Evolutionary conservation across 2,888 invertebrate species (phyloP), one percentile per base, ranked within the genome.

Genomic region (Dolichomitus sp.): DNA sequence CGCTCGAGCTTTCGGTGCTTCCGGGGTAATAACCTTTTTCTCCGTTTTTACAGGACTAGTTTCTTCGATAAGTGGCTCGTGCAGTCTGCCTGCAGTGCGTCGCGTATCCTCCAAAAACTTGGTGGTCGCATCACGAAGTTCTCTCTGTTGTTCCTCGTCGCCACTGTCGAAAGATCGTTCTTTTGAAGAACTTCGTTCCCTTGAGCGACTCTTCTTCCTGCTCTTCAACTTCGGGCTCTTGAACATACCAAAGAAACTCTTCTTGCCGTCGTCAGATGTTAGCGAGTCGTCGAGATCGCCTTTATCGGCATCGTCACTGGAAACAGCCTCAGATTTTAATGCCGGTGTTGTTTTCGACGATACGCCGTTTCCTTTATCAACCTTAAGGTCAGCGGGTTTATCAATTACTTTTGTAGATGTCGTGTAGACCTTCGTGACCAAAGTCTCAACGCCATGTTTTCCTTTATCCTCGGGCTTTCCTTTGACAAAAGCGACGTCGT

Each of bases 221-320:
- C 88, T 89, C 63, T 88, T 87, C 12, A 89, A 78, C 77, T 90
- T 93, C 0, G 92, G 90, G 50, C 90, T 91, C 79, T 87, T 91
- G 59, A 93, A 93, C 52, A 90, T 90, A 12, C 89, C 89, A 14
- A 93, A 92, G 40, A 93, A 91, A 14, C 90, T 88, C 54, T 89
- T 90, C 54, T 90, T 91, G 14, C 85, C 79, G 66, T 89, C 89
- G 59, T 84, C 84, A 6, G 84, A 74, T 7, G 79, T 61, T 50
- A 87, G 86, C 1, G 79, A 77, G 40, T 87, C 85, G 52, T 85
- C 84, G n/a, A 82, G 73, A 33, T 80, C 83, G 11, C 59, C 59
- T 3, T 73, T 75, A 7, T 37, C 68, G n/a, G 83, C 63, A 27
- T 75, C 61, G 19, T 79, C 80, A 70, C 81, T 81, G 1, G 79